These are phyloP conservation scores for Gobionotothen gibberifrons DNA, from an alignment of 2,797 vertebrate genomes.

Conservation along the genomic window DNA sequence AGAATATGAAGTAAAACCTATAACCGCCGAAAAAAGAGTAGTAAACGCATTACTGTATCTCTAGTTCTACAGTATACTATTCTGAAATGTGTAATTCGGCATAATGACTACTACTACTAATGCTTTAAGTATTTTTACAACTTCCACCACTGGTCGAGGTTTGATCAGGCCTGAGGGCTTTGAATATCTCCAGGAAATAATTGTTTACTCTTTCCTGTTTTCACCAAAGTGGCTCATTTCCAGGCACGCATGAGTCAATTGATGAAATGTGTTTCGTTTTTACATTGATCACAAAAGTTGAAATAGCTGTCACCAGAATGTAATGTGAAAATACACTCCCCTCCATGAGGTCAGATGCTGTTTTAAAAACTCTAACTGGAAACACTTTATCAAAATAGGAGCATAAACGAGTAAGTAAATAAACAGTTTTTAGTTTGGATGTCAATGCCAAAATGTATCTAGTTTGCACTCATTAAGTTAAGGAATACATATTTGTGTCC, in stretches of 20 bases:
- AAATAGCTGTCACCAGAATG: background rate
- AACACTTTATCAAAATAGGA: background rate
- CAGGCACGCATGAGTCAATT: conserved; percentile 1
- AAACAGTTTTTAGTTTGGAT: background rate
- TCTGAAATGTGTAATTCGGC: no score
- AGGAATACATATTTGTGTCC: background rate
- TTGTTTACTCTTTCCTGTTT: conserved; percentile 28
- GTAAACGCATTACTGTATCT: background rate
- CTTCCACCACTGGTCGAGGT: background rate
- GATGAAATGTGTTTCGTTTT: background rate
- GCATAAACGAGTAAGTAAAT: background rate
- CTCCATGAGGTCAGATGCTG: background rate
- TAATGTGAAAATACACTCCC: background rate
- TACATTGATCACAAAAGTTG: background rate
- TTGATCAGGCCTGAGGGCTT: background rate
- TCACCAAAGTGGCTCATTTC: background rate
- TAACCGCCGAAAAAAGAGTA: background rate
- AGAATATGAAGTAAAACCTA: background rate
- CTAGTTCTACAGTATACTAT: no score
- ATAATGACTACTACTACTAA: no score
- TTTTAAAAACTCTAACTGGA: background rate
- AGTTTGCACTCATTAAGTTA: background rate
- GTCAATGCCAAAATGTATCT: background rate
- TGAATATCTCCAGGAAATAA: background rate
- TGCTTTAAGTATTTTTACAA: no score